These are phyloP conservation scores for Hofmannophila pseudospretella DNA, from an alignment of 2,888 invertebrate species.

Conservation along the genomic window DNA sequence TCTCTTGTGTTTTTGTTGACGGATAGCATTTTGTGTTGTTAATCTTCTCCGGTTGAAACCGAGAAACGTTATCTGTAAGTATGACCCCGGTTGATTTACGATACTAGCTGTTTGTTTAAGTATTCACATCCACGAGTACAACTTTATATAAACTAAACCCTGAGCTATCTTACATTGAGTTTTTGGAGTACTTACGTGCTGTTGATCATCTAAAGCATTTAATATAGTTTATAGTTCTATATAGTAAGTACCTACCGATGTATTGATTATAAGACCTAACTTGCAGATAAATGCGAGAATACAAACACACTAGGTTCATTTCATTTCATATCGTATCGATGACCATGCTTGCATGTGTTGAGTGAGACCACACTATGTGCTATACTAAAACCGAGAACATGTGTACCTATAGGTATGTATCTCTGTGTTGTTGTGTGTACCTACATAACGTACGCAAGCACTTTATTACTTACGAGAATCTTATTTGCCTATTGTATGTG, in stretches of 20 bases:
- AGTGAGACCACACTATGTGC: constrained; percentile 24
- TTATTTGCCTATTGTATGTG: constrained; percentile 11
- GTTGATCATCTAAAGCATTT: constrained; percentile 35
- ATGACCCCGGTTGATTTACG: constrained; percentile 70
- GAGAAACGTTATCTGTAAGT: constrained; percentile 73
- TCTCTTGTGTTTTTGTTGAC: constrained; percentile 73
- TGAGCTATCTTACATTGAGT: too few relatives aligned
- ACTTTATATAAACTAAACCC: neutral
- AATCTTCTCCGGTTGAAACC: constrained; percentile 52
- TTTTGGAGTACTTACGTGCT: constrained; percentile 11
- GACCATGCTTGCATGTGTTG: constrained; percentile 31
- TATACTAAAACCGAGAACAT: constrained; percentile 29
- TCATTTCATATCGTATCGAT: constrained; percentile 25
- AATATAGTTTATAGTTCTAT: too few relatives aligned
- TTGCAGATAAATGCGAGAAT: constrained; percentile 20
- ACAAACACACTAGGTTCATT: constrained; percentile 29
- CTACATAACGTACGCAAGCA: constrained; percentile 18
- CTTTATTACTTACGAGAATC: constrained; percentile 21
- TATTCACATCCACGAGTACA: constrained; percentile 18
- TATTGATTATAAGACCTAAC: constrained; percentile 16
- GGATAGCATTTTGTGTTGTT: constrained; percentile 67
- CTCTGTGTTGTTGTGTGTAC: constrained; percentile 17
- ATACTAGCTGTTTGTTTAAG: constrained; percentile 53
- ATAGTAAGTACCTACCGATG: too few relatives aligned
- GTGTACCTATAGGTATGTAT: constrained; percentile 18